Conservation (phyloP, 2,888 invertebrate species). For the Prosapia bicincta region DNA sequence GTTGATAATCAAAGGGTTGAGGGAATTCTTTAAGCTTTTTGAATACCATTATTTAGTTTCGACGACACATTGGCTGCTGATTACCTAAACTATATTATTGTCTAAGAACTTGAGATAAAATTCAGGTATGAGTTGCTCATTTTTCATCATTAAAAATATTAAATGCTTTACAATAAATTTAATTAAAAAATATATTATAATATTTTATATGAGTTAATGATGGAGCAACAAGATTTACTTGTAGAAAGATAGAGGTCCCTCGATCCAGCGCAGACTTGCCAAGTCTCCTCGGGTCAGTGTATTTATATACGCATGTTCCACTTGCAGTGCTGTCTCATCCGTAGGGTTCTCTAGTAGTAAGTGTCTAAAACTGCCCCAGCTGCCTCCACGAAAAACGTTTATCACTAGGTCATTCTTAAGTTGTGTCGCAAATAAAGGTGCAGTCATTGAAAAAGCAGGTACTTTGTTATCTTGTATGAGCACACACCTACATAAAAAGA, state of each 20-base stretch:
- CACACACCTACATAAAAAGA: constrained; percentile 47
- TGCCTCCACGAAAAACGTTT: constrained; percentile 73
- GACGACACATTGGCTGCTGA: too few relatives aligned
- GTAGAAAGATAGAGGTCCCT: constrained; percentile 70
- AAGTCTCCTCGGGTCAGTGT: constrained; percentile 90
- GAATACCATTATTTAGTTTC: too few relatives aligned
- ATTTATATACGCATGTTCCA: constrained; percentile 94
- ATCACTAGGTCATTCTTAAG: constrained; percentile 73
- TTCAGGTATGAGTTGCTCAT: too few relatives aligned
- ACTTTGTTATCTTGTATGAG: constrained; percentile 64
- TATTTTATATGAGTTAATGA: too few relatives aligned
- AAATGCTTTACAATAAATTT: too few relatives aligned
- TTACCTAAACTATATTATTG: too few relatives aligned
- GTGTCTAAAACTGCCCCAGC: constrained; percentile 87
- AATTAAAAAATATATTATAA: too few relatives aligned
- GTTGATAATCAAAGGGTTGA: too few relatives aligned
- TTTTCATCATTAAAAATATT: too few relatives aligned
- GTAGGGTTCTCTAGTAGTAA: constrained; percentile 57
- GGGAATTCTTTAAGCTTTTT: too few relatives aligned
- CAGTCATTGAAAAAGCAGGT: constrained; percentile 56
- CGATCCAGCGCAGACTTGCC: constrained; percentile 90
- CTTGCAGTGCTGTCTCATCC: constrained; percentile 47
- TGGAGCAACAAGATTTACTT: constrained; percentile 47
- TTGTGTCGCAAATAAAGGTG: constrained; percentile 60
- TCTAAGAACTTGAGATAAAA: too few relatives aligned